Base-by-base conservation (phyloP, 2,797 vertebrate genomes). In the Etheostoma perlongum region DNA sequence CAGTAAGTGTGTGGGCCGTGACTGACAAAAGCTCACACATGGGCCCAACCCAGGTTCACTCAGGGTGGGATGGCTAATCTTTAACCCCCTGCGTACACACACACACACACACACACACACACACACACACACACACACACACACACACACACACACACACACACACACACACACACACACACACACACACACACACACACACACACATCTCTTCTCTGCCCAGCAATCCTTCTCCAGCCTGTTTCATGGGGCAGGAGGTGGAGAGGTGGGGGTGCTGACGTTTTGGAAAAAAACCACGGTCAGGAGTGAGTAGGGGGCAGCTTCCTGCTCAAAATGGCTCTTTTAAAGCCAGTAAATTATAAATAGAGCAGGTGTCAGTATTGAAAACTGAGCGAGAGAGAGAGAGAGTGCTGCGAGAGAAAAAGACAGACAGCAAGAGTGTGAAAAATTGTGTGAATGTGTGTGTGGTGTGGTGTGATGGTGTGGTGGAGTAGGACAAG, bases 351-450 rank as follows among this genome's bases (percentile, higher is more conserved):
- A 89, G 65, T 73, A 74, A 90, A 86, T 81, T 94, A 93, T 93
- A 94, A 93, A 94, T 95, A 94, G 91, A 92, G 89, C 90, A 93
- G 89, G 93, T 93, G 91, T 93, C 91, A 86, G 91, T 89, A 88
- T 88, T 79, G 80, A 90, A 82, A 88, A 86, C 79, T 74, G 78
- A 74, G 76, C 72, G 83, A 47, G 64, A 65, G 75, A 69, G 61
- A 71, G 61, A 71, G 61, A 71, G 62, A 71, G 85, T 75, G 85
- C 85, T 87, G 80, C 1, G 64, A 82, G 87, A 83, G 81, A 85
- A 88, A 89, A 88, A 90, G 90, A 91, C 82, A 89, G 90, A 91
- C 85, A 91, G 86, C 75, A 87, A 89, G 85, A 89, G 90, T 93
- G 91, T 92, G 90, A 92, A 92, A 90, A 88, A 82, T 82, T 74